Evolutionary conservation across 2,797 vertebrate species (phyloP).

Genomic region (Gila robusta): DNA sequence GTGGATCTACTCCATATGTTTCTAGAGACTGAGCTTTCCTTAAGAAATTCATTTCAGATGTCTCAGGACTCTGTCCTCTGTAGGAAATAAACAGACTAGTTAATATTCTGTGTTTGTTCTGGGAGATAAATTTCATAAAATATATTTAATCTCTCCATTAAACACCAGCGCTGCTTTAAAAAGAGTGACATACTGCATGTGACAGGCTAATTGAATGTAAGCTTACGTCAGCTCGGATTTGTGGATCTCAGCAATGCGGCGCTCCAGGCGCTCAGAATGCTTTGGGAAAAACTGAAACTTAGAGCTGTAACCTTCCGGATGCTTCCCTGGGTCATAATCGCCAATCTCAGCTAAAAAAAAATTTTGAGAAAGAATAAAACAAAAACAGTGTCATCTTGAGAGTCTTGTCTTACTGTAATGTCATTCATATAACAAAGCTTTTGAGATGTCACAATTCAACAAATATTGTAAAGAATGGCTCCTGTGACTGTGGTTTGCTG

Average conservation of each 20-base stretch:
- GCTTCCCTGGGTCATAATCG: conserved; percentile 95
- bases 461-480: neutral
- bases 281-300: conserved; percentile 99
- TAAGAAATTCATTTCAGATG: conserved; percentile 93
- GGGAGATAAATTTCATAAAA: neutral
- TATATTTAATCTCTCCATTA: neutral
- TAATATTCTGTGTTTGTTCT: conserved; percentile 6
- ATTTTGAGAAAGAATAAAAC: conserved; percentile 28
- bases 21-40: conserved; percentile 95
- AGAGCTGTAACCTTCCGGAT: conserved; percentile 98
- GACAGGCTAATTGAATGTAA: conserved; percentile 35
- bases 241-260: conserved; percentile 94
- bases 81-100: conserved; percentile 16
- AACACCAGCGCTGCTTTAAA: neutral
- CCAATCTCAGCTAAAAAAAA: conserved; percentile 90
- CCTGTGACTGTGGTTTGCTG: neutral
- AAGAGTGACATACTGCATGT: conserved; percentile 14
- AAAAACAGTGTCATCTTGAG: conserved; percentile 5
- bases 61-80: conserved; percentile 91
- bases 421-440: neutral
- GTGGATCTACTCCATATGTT: conserved; percentile 96
- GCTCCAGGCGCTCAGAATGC: conserved; percentile 96
- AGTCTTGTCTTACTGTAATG: conserved; percentile 1
- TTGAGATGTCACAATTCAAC: neutral
- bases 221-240: conserved; percentile 93